Base-by-base conservation (phyloP, 1,140 invertebrate species). In the Zaprionus kolodkinae region DNA sequence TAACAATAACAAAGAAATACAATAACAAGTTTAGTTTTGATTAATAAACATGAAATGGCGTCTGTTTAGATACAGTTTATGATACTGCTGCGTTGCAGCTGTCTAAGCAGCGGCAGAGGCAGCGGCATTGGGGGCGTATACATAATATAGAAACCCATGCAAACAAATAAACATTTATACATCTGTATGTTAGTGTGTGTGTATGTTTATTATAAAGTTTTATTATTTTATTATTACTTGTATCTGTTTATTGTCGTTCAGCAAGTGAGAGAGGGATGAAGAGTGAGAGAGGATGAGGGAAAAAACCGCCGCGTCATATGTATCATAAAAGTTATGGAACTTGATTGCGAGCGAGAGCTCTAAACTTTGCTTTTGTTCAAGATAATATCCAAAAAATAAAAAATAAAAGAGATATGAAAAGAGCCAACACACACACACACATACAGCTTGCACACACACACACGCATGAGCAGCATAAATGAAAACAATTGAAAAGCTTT, bases 11-110 rank as follows among this genome's bases (percentile, higher is more conserved):
- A 65, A 48, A 43, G 15, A 65, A 27, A 59, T 73, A 56, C 64
- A 68, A 79, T 85, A 89, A 84, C 85, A 78, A 87, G 69, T 83
- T 83, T 86, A 83, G 79, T 83, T 87, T 89, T 84, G 70, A 89
- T 87, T 87, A 88, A 87, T 88, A 87, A 88, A 87, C 59, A 71
- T 79, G 48, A 40, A 68, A 57, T 55, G 56, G 56, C 43, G 61
- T 36, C 62, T 72, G 57, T 79, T 88, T 86, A 88, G 79, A 69
- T 79, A 68, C 65, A 76, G 72, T 81, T 85, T 73, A 79, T 77
- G 69, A 25, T 61, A 21, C 64, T 17, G 17, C n/a, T 54, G 27
- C 50, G 33, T 43, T 57, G 15, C 68, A 70, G 68, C 60, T 65
- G 60, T 57, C 50, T 27, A 56, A 60, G 54, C 60, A 27, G 25